phyloP scores from a whole-genome alignment of 2,888 invertebrate species.

The Anorthoa munda region DNA sequence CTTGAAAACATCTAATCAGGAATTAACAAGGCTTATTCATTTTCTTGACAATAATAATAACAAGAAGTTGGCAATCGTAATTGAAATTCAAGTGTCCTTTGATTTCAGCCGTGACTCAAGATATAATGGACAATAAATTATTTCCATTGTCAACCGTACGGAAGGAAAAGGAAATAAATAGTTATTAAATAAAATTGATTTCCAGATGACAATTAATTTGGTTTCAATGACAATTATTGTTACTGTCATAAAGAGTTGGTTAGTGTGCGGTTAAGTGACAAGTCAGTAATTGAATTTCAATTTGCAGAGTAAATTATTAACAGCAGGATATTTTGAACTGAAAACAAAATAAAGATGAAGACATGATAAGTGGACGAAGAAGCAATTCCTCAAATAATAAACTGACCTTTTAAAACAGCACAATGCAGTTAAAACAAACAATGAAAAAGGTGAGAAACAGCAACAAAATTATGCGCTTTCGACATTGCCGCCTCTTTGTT shows the following conservation, averaged over 20 bases:
- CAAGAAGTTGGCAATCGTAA: conserved; percentile 6
- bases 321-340: not conserved
- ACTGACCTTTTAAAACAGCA: conserved; percentile 18
- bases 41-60: conserved; percentile 13
- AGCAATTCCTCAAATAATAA: conserved; percentile 16
- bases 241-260: conserved; percentile 22
- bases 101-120: conserved; percentile 41
- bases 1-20: conserved; percentile 22
- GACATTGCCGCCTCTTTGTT: conserved; percentile 40
- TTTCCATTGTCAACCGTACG: conserved; percentile 52
- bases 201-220: conserved; percentile 48
- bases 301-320: conserved; percentile 1
- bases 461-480: conserved; percentile 39
- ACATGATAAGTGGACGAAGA: not conserved
- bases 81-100: conserved; percentile 49
- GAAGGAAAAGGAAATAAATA: conserved; percentile 52
- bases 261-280: conserved; percentile 12
- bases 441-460: conserved; percentile 46
- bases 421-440: conserved; percentile 29
- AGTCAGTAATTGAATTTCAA: conserved; percentile 38
- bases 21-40: conserved; percentile 20
- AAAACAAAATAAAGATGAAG: not conserved
- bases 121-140: conserved; percentile 46
- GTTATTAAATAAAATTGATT: conserved; percentile 51
- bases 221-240: conserved; percentile 38